Percentiles rank a stretch among this genome's conserved stretches.
Conservation (phyloP, 2,888 invertebrate genomes). For the Megalurothrips usitatus region DNA sequence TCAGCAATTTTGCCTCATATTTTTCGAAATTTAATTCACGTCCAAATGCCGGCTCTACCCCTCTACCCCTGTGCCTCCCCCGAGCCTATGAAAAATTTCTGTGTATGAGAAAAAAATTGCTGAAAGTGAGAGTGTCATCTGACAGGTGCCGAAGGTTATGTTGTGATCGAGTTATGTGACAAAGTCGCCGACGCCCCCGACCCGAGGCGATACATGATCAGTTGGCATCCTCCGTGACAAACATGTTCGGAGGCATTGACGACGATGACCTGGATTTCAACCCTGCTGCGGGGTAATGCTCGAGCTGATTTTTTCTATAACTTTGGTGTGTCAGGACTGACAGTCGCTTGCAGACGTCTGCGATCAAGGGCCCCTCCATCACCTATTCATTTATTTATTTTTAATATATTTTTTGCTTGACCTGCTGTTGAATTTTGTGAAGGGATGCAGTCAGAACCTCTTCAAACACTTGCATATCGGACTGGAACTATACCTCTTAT, state of each 20-base stretch:
- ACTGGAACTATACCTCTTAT: no score
- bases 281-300: conserved; percentile 34
- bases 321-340: neutral
- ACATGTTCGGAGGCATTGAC: conserved; percentile 35
- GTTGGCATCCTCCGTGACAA: neutral
- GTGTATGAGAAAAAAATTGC: neutral
- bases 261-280: conserved; percentile 37
- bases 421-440: neutral
- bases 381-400: neutral
- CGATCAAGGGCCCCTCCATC: neutral
- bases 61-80: no score
- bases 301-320: neutral
- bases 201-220: neutral
- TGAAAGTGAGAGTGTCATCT: neutral
- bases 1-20: no score
- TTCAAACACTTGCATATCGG: no score
- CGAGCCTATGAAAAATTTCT: neutral
- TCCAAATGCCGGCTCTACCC: no score
- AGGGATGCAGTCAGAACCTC: neutral
- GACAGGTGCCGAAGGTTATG: neutral
- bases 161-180: neutral
- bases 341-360: neutral
- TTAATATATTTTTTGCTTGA: neutral
- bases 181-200: neutral
- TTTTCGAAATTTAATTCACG: no score